Percentiles rank a stretch among this genome's conserved stretches.
Evolutionary conservation across 2,113 vertebrate genomes (phyloP).

Genomic region (Odobenus rosmarus): DNA sequence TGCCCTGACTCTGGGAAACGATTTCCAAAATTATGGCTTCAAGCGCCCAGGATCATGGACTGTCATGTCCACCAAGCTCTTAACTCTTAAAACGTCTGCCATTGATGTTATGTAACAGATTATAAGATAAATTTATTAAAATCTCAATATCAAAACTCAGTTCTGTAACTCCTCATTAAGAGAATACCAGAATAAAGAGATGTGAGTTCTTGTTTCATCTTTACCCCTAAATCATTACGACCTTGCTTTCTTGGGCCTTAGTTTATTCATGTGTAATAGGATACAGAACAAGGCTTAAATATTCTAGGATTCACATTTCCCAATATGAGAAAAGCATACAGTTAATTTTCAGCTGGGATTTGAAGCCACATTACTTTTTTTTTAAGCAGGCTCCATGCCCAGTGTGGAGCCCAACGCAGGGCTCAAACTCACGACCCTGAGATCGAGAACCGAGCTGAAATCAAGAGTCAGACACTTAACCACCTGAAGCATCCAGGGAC

Average conservation of each 20-base stretch:
- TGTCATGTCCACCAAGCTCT: not conserved
- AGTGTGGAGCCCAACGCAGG: not conserved
- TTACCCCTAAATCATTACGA: not conserved
- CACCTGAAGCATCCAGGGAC: not conserved
- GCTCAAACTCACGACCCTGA: not conserved
- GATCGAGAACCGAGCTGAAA: not conserved
- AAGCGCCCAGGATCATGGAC: not conserved
- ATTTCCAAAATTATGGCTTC: not conserved
- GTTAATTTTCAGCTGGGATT: constrained; percentile 1
- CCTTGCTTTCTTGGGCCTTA: not conserved
- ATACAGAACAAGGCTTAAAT: not conserved
- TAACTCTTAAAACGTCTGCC: constrained; percentile 13
- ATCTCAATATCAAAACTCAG: not conserved
- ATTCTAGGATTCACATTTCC: not conserved
- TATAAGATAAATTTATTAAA: not conserved
- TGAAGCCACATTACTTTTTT: constrained; percentile 12
- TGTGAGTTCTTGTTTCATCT: not conserved
- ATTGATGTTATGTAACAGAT: not conserved
- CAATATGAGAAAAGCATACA: not conserved
- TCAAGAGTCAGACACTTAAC: not conserved
- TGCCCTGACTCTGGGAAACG: not conserved
- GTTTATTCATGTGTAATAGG: not conserved
- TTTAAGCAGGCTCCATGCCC: not conserved
- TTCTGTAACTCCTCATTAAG: not conserved
- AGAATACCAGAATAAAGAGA: not conserved